Conservation (phyloP, 2,797 vertebrate species). For the Enteromius mattozi region DNA sequence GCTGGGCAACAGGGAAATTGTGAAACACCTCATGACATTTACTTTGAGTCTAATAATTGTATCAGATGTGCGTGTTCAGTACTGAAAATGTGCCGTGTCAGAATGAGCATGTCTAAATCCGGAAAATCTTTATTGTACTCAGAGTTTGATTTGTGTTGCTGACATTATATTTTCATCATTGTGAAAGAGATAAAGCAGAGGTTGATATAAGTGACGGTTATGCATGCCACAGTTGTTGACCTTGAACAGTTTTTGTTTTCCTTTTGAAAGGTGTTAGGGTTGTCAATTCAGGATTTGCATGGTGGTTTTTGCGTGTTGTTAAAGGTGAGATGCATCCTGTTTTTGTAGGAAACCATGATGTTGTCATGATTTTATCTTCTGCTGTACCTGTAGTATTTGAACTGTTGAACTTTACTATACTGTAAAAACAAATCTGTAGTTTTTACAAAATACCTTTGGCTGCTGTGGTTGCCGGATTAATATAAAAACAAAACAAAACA, state of each 20-base stretch:
- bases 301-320: not conserved
- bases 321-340: not conserved
- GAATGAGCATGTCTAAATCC: not conserved
- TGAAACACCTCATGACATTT: slow-evolving; percentile 46
- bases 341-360: not conserved
- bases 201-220: not conserved
- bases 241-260: not conserved
- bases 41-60: slow-evolving; percentile 18
- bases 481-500: too few species aligned
- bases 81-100: not conserved
- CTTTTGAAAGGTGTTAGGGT: not conserved
- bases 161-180: not conserved
- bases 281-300: not conserved
- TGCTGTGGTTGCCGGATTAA: too few species aligned
- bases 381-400: not conserved
- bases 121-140: not conserved
- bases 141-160: not conserved
- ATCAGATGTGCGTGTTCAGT: not conserved
- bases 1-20: slow-evolving; percentile 9
- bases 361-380: not conserved
- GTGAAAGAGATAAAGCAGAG: not conserved
- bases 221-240: not conserved
- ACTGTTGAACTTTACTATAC: not conserved
- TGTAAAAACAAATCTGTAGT: too few species aligned
- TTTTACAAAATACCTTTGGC: too few species aligned